These are phyloP conservation scores for Anastrepha ludens DNA, from an alignment of 1,140 invertebrate species.

Conservation along the genomic window DNA sequence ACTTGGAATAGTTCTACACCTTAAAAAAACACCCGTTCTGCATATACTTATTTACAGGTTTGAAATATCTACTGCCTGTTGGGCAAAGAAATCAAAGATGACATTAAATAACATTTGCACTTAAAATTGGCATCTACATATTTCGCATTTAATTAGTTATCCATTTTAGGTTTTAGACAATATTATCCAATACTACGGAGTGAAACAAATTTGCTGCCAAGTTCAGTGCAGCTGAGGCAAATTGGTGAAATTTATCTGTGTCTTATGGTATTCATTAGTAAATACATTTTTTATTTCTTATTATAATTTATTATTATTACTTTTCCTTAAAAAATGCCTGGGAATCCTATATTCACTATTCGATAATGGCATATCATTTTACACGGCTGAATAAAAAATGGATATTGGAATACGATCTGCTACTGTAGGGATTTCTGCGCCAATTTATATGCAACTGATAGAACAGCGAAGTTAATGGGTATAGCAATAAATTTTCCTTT, in stretches of 20 bases:
- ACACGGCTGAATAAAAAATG: too few species aligned
- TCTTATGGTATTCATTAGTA: background rate
- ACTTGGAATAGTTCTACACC: too few species aligned
- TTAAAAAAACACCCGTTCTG: background rate
- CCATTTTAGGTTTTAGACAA: background rate
- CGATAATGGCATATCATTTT: too few species aligned
- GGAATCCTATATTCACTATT: too few species aligned
- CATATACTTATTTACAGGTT: background rate
- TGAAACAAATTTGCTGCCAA: background rate
- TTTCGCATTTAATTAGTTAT: slow-evolving; percentile 25
- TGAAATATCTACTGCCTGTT: background rate
- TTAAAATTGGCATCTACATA: slow-evolving; percentile 35
- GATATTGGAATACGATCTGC: too few species aligned
- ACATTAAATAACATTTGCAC: slow-evolving; percentile 46
- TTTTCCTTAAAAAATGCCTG: too few species aligned
- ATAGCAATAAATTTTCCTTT: too few species aligned
- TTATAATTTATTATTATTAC: too few species aligned
- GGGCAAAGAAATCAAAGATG: background rate
- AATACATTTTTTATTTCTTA: too few species aligned
- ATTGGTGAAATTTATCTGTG: background rate
- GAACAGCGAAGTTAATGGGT: too few species aligned
- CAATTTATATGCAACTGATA: too few species aligned
- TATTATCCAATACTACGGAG: slow-evolving; percentile 12
- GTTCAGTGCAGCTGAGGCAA: background rate
- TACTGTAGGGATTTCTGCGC: too few species aligned